Evolutionary conservation across 2,113 vertebrate species (phyloP), one percentile per base, ranked within the genome.

Genomic region (Hippoglossus stenolepis): DNA sequence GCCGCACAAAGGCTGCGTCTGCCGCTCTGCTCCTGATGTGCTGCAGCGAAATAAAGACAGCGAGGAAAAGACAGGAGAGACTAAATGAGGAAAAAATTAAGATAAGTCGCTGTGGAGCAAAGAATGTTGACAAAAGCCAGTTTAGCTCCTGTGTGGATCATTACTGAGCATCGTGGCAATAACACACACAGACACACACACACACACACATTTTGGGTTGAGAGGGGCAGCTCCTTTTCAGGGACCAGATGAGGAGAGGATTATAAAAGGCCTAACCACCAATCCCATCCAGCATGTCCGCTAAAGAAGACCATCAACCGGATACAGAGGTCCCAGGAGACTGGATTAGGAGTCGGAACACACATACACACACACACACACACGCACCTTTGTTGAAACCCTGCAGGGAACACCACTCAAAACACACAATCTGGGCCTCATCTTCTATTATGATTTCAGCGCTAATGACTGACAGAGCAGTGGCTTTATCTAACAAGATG

Each of bases 211-310:
- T 14, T 82, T 71, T 18, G 28, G 60, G 75, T 80, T 87, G 75
- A 17, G 4, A 64, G 79, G 66, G 40, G 70, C 68, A 77, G 66
- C 80, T 86, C 77, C 67, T 77, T 89, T 86, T 78, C 80, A 79
- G 83, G 60, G 83, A 87, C 81, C 73, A 83, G 78, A 88, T 85
- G 81, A 88, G 81, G 54, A 75, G 71, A 79, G 74, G 74, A 88
- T 78, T 85, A 83, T 74, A 60, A 75, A 75, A 35, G 75, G 70
- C 40, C 49, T 71, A 63, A 84, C 60, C 53, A 57, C 66, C 71
- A 80, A 77, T 83, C 78, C 72, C 70, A 77, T 84, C 63, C 80
- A 82, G 73, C 68, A 73, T 87, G 74, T 82, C 80, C 72, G 75
- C 77, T 84, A 76, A 84, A 57, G 65, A 82, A 79, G 82, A 88